A percentile compares a stretch with the other conserved stretches of the same genome.
phyloP scores from a whole-genome alignment of 2,888 invertebrate species.

The Phytoseiulus persimilis region DNA sequence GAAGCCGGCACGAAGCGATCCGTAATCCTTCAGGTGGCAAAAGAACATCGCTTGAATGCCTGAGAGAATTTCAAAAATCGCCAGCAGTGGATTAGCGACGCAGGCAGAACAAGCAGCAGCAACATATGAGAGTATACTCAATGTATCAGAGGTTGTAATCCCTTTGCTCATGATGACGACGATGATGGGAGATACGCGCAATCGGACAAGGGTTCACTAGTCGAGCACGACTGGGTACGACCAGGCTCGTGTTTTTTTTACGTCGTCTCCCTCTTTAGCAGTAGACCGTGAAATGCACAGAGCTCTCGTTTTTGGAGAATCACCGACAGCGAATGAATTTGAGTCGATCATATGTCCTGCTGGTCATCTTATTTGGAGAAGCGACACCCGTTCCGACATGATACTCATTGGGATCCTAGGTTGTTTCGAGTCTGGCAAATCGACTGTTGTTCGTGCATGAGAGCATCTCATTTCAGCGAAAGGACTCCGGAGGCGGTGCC shows the following conservation, averaged over 20 bases:
- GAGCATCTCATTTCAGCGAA: background rate
- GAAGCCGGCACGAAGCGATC: background rate
- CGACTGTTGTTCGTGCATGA: background rate
- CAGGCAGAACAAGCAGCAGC: background rate
- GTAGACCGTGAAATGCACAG: background rate
- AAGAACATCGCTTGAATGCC: background rate
- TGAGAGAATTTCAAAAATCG: background rate
- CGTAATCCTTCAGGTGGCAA: conserved; percentile 5
- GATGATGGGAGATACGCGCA: background rate
- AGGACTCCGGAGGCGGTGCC: background rate
- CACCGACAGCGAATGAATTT: background rate
- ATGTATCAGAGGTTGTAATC: background rate
- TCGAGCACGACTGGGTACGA: background rate
- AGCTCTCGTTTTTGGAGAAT: background rate
- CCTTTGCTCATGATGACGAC: background rate
- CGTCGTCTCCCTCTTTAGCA: background rate
- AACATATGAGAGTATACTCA: background rate
- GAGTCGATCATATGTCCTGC: background rate
- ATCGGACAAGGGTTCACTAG: background rate
- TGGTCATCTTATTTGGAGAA: background rate
- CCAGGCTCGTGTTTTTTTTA: background rate
- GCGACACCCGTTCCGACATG: background rate
- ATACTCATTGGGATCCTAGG: too few relatives aligned
- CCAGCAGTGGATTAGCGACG: background rate
- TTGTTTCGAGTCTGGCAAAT: background rate